Conservation (phyloP, 2,888 invertebrate genomes). For the Ptilodon capucinus region DNA sequence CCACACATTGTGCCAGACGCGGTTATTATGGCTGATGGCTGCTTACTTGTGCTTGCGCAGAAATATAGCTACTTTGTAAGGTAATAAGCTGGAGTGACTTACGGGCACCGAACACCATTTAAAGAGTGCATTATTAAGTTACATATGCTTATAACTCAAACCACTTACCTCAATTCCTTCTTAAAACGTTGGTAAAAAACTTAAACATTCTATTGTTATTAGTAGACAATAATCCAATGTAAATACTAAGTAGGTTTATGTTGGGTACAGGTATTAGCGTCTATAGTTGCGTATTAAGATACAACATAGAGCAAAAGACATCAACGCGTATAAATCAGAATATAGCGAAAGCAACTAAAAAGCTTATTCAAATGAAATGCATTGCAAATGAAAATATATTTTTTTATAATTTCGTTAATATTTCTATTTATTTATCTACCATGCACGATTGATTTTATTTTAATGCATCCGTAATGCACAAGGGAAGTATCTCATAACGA, state of each 20-base stretch:
- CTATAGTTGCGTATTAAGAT: slow-evolving; percentile 6
- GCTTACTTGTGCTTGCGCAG: background rate
- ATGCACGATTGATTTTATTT: no score
- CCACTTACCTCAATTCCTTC: no score
- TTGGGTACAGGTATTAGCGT: background rate
- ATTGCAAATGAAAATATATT: background rate
- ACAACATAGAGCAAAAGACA: slow-evolving; percentile 59
- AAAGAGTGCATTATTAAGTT: background rate
- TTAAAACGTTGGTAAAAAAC: no score
- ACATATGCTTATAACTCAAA: background rate
- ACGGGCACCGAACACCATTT: slow-evolving; percentile 5
- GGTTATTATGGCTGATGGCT: slow-evolving; percentile 14
- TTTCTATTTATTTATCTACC: no score
- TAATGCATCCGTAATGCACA: no score
- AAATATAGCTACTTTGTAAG: background rate
- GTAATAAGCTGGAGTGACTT: background rate
- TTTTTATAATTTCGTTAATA: no score
- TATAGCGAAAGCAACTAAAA: slow-evolving; percentile 1
- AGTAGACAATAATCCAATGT: no score
- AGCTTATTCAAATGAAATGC: background rate
- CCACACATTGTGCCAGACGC: slow-evolving; percentile 7
- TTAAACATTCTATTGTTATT: no score
- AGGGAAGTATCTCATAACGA: no score
- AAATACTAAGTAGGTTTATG: no score
- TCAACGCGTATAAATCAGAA: slow-evolving; percentile 54